Evolutionary conservation across 2,797 vertebrate genomes (phyloP), one percentile per base, ranked within the genome.

Genomic region (Cirrhinus mrigala): DNA sequence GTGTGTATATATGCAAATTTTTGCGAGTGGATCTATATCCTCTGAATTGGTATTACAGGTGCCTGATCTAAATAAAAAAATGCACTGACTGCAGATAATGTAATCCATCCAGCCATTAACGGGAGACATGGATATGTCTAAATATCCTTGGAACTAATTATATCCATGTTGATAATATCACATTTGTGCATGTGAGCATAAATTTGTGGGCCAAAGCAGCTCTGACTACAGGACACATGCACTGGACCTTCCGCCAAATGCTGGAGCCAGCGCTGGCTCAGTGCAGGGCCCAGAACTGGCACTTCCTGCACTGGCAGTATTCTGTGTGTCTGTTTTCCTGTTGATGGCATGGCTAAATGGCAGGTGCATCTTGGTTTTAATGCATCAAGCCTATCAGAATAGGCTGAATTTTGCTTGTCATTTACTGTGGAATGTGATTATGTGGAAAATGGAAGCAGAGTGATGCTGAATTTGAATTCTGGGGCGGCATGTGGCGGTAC

Each of bases 11-110:
- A 5, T 33, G 93, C 6, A 76, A 0, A 94, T 94, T 95, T 95
- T 96, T 96, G 94, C 94, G 94, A 92, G 96, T 66, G 46, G 20
- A 56, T 94, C 93, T 92, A 90, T 92, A 90, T 79, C 92, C 91
- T 48, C 77, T 93, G 94, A 96, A 94, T 96, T 94, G 90, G 79
- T 93, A 86, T 90, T 95, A 96, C 95, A 95, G 95, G 94, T 95
- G 89, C 93, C 93, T 92, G 91, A 84, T 58, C 20, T 24, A 24
- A 64, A 52, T 22, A 14, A n/a, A 27, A 44, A 27, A 46, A 20
- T 18, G 16, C 22, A 58, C 18, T 33, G 64, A 66, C 64, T 37
- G 29, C 64, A 66, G 18, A 66, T 33, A 66, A 18, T 66, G 29
- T 66, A 37, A 66, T 66, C 64, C 64, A 66, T 93, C 94, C 90